phyloP scores from a whole-genome alignment of 2,113 vertebrate genomes.

The Anas platyrhynchos region DNA sequence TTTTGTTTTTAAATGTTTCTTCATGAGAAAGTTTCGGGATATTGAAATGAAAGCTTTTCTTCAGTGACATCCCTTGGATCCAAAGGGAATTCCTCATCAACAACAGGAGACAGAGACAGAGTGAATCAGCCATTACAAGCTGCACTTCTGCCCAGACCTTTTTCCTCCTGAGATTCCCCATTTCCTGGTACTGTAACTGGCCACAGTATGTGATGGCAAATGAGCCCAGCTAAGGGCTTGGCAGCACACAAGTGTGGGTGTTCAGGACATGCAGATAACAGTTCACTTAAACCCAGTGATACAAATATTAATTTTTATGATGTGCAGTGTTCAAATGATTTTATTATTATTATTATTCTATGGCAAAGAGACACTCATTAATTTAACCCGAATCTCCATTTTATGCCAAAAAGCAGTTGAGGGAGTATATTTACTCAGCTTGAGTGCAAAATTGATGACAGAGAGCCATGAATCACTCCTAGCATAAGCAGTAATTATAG shows the following conservation, averaged over 20 bases:
- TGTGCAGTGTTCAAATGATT: neutral
- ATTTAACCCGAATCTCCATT: neutral
- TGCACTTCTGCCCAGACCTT: neutral
- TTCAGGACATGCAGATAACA: neutral
- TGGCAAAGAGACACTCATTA: neutral
- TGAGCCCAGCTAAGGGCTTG: neutral
- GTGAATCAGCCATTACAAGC: neutral
- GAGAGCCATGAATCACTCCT: accelerated
- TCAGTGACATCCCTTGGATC: neutral
- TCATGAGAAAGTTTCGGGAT: neutral
- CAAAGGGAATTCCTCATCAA: neutral
- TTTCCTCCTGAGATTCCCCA: neutral
- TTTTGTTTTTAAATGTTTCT: neutral
- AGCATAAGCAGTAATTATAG: neutral
- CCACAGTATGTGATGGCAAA: neutral
- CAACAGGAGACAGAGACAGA: neutral
- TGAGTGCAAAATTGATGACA: neutral
- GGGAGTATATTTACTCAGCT: neutral
- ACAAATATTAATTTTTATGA: accelerated
- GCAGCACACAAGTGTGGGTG: neutral
- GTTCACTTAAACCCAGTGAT: neutral
- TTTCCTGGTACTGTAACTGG: neutral
- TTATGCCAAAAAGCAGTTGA: neutral
- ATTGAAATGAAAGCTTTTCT: neutral
- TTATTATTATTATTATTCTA: neutral